These are phyloP conservation scores for Rhynchotus rufescens DNA, from an alignment of 2,797 vertebrate genomes.

Conservation along the genomic window DNA sequence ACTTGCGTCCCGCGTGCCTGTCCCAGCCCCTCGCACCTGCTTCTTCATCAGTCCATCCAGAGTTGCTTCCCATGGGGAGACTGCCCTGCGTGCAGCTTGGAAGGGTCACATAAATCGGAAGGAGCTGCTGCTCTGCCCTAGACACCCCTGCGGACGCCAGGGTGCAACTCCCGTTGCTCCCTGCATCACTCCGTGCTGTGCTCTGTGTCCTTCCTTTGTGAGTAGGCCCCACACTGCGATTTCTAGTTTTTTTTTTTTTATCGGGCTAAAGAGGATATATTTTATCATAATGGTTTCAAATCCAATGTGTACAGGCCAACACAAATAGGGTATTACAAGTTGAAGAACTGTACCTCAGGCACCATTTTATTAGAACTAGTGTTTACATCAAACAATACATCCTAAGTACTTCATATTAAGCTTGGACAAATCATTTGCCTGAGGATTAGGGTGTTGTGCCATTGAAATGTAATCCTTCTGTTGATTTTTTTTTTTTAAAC, in stretches of 20 bases:
- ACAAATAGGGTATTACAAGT: constrained; percentile 95
- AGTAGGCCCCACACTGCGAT: constrained; percentile 76
- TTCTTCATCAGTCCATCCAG: no score
- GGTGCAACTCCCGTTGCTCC: neutral
- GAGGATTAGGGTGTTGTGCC: constrained; percentile 96
- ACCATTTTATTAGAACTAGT: constrained; percentile 97
- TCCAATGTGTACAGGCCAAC: constrained; percentile 86
- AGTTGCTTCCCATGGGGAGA: neutral
- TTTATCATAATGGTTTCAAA: constrained; percentile 90
- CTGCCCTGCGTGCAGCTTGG: neutral
- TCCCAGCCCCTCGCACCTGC: no score
- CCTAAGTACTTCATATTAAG: constrained; percentile 99
- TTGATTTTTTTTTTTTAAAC: constrained; percentile 91
- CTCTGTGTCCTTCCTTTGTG: constrained; percentile 31
- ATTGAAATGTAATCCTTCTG: constrained; percentile 95
- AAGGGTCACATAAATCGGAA: no score
- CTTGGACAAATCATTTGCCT: constrained; percentile 99
- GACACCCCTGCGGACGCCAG: neutral
- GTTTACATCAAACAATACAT: constrained; percentile 99
- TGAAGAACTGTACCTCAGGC: constrained; percentile 94
- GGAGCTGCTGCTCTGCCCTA: neutral
- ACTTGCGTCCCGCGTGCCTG: neutral
- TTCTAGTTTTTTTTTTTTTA: constrained; percentile 69
- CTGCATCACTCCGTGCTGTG: neutral
- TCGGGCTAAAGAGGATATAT: constrained; percentile 89